A percentile compares a stretch with the other conserved stretches of the same genome.
These are phyloP conservation scores for Apodemus sylvaticus DNA, from an alignment of 2,113 vertebrate species.

Conservation along the genomic window DNA sequence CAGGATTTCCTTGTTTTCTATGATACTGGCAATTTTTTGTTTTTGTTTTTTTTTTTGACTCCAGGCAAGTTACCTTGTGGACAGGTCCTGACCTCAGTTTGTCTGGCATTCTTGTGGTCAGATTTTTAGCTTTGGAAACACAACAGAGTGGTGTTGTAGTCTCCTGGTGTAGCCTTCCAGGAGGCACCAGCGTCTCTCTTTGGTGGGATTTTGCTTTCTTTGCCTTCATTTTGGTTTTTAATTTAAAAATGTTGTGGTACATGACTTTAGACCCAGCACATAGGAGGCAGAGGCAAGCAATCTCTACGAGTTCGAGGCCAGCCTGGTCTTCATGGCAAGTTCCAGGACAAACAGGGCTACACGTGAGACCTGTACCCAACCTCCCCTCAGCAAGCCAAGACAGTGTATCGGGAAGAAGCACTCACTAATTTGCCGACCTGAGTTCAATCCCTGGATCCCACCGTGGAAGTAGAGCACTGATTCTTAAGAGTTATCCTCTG, in stretches of 20 bases:
- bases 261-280: neutral
- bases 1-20: neutral
- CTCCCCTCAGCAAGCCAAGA: neutral
- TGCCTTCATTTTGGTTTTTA: neutral
- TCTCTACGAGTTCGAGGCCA: neutral
- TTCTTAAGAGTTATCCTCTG: neutral
- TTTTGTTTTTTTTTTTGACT: neutral
- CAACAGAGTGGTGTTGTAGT: fast-evolving
- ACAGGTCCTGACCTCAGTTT: neutral
- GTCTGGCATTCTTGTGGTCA: neutral
- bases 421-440: no score
- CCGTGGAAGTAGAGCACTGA: neutral
- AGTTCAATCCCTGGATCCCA: neutral
- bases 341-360: neutral
- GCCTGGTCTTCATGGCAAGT: neutral
- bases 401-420: neutral
- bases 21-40: neutral
- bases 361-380: neutral
- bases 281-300: neutral
- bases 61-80: neutral
- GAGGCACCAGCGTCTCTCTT: neutral
- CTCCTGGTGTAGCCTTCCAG: neutral
- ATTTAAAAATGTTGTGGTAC: neutral
- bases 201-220: neutral
- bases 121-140: neutral